Conservation (phyloP, 2,113 vertebrate species). For the Coptodon bakossiorum region DNA sequence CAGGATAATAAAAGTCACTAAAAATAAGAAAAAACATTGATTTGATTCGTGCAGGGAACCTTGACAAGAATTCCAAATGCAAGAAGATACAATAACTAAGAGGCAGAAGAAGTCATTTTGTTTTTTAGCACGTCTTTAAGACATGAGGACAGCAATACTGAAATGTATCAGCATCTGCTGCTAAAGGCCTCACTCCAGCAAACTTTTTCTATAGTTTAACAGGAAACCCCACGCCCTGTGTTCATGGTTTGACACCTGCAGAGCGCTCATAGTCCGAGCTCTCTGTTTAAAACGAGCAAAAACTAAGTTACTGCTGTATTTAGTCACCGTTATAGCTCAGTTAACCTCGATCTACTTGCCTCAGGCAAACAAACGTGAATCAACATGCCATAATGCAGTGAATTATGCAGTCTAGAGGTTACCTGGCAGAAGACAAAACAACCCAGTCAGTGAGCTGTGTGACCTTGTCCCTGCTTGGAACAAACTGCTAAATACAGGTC, state of each 20-base stretch:
- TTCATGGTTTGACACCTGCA: neutral
- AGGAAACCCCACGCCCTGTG: constrained; percentile 2
- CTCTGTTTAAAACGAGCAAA: neutral
- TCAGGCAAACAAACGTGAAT: neutral
- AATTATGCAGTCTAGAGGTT: neutral
- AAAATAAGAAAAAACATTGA: neutral
- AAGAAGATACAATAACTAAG: neutral
- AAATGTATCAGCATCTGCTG: neutral
- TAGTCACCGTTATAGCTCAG: neutral
- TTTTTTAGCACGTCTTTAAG: neutral
- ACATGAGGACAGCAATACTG: neutral
- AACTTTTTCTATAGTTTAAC: neutral
- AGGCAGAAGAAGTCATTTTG: neutral
- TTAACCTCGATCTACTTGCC: neutral
- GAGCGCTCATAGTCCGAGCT: neutral
- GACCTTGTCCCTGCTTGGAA: neutral
- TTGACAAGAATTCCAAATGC: neutral
- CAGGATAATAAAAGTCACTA: neutral
- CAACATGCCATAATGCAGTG: neutral
- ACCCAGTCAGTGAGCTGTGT: neutral
- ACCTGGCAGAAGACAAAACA: neutral
- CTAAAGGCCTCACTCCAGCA: neutral
- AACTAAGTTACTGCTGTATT: neutral
- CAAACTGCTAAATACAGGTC: neutral
- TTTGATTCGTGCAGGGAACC: neutral